Evolutionary conservation across 92 coral and sea anemone species (phyloP).

Genomic region (Pocillopora meandrina): DNA sequence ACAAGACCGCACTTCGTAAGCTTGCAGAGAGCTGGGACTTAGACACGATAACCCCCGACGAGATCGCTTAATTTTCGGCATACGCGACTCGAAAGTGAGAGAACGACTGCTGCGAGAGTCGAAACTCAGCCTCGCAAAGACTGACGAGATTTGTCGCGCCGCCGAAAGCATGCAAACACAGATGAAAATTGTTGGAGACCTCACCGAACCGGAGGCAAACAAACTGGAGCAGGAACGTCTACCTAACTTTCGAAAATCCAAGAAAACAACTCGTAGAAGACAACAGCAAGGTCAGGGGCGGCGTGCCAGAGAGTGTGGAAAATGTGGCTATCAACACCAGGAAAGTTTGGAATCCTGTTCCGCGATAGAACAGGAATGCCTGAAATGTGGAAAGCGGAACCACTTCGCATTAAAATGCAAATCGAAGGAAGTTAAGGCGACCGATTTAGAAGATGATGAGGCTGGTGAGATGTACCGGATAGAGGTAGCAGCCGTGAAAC

Average conservation of each 20-base stretch:
- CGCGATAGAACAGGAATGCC: slow-evolving; percentile 37
- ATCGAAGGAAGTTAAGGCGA: slow-evolving; percentile 25
- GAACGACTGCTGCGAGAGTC: slow-evolving; percentile 52
- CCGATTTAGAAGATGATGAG: slow-evolving; percentile 33
- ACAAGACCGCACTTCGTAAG: slow-evolving; percentile 41
- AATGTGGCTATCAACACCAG: slow-evolving; percentile 33
- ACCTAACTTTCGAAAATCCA: slow-evolving; percentile 17
- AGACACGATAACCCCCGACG: slow-evolving; percentile 48
- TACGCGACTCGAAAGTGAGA: slow-evolving; percentile 50
- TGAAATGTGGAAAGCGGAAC: slow-evolving; percentile 51
- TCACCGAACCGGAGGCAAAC: slow-evolving; percentile 17
- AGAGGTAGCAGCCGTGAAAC: slow-evolving; percentile 41
- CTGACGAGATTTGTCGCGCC: slow-evolving; percentile 56
- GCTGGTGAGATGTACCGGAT: slow-evolving; percentile 21
- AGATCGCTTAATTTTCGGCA: slow-evolving; percentile 44
- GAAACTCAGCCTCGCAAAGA: slow-evolving; percentile 44
- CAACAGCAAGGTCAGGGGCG: slow-evolving; percentile 49
- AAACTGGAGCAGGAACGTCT: slow-evolving; percentile 21
- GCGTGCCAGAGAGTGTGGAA: slow-evolving; percentile 28
- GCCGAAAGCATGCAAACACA: slow-evolving; percentile 52
- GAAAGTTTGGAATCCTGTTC: slow-evolving; percentile 37
- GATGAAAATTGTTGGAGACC: slow-evolving; percentile 50
- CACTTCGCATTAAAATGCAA: slow-evolving; percentile 45
- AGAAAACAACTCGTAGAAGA: slow-evolving; percentile 25
- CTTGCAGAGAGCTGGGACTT: slow-evolving; percentile 41